Conservation (phyloP, 1,140 invertebrate species). For the Hyles euphorbiae region DNA sequence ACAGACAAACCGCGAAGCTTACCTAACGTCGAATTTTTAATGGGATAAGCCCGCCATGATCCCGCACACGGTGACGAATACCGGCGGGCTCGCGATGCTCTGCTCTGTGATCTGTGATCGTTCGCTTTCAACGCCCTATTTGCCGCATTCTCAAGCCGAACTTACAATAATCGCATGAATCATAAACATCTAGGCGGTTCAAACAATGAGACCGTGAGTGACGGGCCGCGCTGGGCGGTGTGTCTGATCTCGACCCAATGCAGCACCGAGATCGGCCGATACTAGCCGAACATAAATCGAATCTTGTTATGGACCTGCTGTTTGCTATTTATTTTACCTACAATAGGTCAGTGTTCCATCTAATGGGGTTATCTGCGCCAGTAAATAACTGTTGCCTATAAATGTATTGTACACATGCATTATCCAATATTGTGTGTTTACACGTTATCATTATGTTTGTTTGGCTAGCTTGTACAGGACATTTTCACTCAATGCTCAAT, state of each 20-base stretch:
- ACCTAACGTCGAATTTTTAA: conserved; percentile 8
- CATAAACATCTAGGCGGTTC: conserved; percentile 52
- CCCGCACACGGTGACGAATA: conserved; percentile 32
- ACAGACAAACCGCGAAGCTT: conserved; percentile 12
- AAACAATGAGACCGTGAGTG: conserved; percentile 63
- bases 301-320: conserved; percentile 58
- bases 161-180: conserved; percentile 59
- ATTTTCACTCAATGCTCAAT: too few species aligned
- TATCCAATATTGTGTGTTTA: too few species aligned
- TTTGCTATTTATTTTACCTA: conserved; percentile 50
- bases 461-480: too few species aligned
- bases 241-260: conserved; percentile 54
- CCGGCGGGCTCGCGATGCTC: conserved; percentile 48
- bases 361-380: conserved; percentile 52
- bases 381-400: conserved; percentile 10
- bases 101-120: conserved; percentile 38
- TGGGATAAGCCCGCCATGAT: conserved; percentile 24
- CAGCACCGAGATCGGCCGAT: conserved; percentile 45
- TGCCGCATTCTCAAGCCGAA: conserved; percentile 62
- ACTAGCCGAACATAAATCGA: conserved; percentile 60
- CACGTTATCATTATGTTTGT: neutral
- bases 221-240: conserved; percentile 57
- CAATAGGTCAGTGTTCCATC: conserved; percentile 48
- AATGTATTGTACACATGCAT: conserved; percentile 3
- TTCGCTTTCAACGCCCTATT: conserved; percentile 60